Conservation (phyloP, 1,140 invertebrate species). For the Macrocentrus cingulum region DNA sequence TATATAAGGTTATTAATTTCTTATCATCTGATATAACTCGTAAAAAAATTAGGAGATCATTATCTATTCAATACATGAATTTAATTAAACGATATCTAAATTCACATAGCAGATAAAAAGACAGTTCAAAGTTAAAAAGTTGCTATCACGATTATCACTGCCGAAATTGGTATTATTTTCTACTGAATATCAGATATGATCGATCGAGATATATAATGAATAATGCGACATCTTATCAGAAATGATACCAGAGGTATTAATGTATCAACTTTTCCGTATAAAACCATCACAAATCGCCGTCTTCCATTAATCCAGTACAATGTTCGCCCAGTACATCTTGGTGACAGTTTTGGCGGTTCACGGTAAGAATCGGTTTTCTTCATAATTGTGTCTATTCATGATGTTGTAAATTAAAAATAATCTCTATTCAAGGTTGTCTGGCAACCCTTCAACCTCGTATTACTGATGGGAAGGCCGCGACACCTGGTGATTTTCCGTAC, state of each 20-base stretch:
- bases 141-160: too few species aligned
- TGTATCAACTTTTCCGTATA: not conserved
- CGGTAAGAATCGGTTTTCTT: constrained; percentile 32
- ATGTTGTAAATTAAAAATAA: not conserved
- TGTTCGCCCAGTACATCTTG: constrained; percentile 33
- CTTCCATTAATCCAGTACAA: constrained; percentile 19
- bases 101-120: too few species aligned
- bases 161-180: too few species aligned
- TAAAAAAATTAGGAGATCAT: too few species aligned
- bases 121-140: too few species aligned
- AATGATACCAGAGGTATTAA: not conserved
- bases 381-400: not conserved
- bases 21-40: too few species aligned
- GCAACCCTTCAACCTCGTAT: constrained; percentile 33
- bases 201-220: constrained; percentile 26
- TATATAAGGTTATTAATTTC: too few species aligned
- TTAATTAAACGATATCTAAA: too few species aligned
- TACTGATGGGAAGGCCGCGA: constrained; percentile 56
- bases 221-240: constrained; percentile 20
- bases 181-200: constrained; percentile 31
- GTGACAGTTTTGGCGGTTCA: constrained; percentile 30
- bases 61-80: too few species aligned
- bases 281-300: not conserved
- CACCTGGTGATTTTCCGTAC: constrained; percentile 51
- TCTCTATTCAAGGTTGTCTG: not conserved